Conservation (phyloP, 2,113 vertebrate species). For the Amphiprion percula region DNA sequence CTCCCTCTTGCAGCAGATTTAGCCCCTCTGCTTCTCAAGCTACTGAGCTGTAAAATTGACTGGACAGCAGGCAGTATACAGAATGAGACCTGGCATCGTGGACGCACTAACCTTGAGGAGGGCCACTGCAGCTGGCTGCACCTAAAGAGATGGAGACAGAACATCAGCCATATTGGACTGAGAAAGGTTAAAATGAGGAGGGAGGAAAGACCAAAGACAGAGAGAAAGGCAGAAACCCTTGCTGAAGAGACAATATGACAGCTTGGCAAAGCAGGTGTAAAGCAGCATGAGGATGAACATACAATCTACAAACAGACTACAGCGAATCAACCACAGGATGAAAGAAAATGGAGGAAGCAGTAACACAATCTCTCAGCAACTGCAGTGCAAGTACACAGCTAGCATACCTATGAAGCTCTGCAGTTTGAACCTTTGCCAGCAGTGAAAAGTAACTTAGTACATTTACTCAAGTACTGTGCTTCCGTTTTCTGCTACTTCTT, state of each 20-base stretch:
- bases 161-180: conserved; percentile 76
- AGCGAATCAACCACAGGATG: conserved; percentile 16
- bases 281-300: conserved; percentile 20
- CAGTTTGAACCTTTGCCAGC: neutral
- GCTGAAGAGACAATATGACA: conserved; percentile 58
- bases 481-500: too few relatives aligned
- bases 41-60: conserved; percentile 88
- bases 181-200: conserved; percentile 63
- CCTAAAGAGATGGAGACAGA: conserved; percentile 83
- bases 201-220: conserved; percentile 49
- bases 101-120: conserved; percentile 86
- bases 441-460: too few relatives aligned
- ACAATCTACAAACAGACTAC: conserved; percentile 34
- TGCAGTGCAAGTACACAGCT: neutral
- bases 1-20: conserved; percentile 77
- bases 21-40: conserved; percentile 82
- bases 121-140: conserved; percentile 81
- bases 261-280: conserved; percentile 42
- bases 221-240: conserved; percentile 48
- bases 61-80: conserved; percentile 81
- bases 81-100: conserved; percentile 84
- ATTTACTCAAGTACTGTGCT: too few relatives aligned
- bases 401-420: neutral
- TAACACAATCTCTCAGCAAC: conserved; percentile 2
- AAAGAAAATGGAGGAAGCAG: conserved; percentile 2